Evolutionary conservation across 2,113 vertebrate species (phyloP).

Genomic region (Amblyornis subalaris): DNA sequence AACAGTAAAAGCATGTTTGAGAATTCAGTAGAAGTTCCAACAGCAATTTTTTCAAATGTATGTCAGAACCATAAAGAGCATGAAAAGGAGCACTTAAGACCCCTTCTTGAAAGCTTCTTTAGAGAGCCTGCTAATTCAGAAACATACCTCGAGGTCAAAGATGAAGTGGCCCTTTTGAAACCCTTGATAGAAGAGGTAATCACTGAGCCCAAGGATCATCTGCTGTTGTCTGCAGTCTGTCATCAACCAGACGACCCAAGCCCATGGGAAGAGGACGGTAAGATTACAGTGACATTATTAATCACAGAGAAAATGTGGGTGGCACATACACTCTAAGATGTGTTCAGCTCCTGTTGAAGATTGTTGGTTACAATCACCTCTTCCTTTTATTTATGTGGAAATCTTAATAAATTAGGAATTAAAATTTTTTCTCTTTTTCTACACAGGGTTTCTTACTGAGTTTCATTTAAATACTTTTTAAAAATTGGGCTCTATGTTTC

Average conservation of each 20-base stretch:
- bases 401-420: not conserved
- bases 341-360: not conserved
- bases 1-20: not conserved
- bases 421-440: not conserved
- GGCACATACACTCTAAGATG: not conserved
- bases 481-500: not conserved
- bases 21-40: not conserved
- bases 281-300: not conserved
- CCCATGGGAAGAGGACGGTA: not conserved
- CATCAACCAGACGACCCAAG: not conserved
- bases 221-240: not conserved
- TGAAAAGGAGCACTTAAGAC: not conserved
- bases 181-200: slow-evolving; percentile 66
- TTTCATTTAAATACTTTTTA: not conserved
- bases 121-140: not conserved
- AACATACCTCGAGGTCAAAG: not conserved
- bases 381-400: not conserved
- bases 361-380: not conserved
- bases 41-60: slow-evolving; percentile 25
- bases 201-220: not conserved
- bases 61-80: not conserved
- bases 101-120: slow-evolving; percentile 23
- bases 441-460: not conserved
- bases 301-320: not conserved
- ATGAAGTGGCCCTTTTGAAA: not conserved